Percentiles rank a stretch among this genome's conserved stretches.
These are phyloP conservation scores for Trypoxylon attenuatum DNA, from an alignment of 2,888 invertebrate genomes.

Conservation along the genomic window DNA sequence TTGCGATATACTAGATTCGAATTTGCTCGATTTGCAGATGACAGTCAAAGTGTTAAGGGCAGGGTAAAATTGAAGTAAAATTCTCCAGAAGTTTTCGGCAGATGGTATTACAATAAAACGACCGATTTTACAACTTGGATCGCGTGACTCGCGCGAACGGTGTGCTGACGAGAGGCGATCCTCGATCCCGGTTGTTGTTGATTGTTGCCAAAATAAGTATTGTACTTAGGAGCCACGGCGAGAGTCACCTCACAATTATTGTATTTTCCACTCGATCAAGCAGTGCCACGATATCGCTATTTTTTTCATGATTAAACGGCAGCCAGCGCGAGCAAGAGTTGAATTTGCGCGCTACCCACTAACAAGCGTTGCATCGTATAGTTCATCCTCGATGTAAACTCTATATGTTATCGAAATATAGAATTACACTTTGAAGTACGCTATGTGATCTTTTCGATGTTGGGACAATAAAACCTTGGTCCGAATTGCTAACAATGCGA, in stretches of 20 bases:
- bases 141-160: not conserved
- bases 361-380: conserved; percentile 64
- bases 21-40: too few relatives aligned
- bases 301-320: conserved; percentile 61
- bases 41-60: too few relatives aligned
- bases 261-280: conserved; percentile 69
- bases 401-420: conserved; percentile 69
- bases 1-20: too few relatives aligned
- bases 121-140: not conserved
- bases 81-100: too few relatives aligned
- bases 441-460: not conserved
- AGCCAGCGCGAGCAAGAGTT: conserved; percentile 35
- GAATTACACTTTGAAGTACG: conserved; percentile 57
- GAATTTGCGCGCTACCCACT: conserved; percentile 41
- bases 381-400: conserved; percentile 68
- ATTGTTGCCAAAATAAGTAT: conserved; percentile 73
- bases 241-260: conserved; percentile 36
- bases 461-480: not conserved
- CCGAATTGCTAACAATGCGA: too few relatives aligned
- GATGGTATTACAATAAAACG: not conserved
- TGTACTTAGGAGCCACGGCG: conserved; percentile 44
- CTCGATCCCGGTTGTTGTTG: conserved; percentile 70
- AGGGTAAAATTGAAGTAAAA: too few relatives aligned
- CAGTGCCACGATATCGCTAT: conserved; percentile 65
- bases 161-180: conserved; percentile 34